Conservation (phyloP, 2,113 vertebrate genomes). For the Sitta europaea region DNA sequence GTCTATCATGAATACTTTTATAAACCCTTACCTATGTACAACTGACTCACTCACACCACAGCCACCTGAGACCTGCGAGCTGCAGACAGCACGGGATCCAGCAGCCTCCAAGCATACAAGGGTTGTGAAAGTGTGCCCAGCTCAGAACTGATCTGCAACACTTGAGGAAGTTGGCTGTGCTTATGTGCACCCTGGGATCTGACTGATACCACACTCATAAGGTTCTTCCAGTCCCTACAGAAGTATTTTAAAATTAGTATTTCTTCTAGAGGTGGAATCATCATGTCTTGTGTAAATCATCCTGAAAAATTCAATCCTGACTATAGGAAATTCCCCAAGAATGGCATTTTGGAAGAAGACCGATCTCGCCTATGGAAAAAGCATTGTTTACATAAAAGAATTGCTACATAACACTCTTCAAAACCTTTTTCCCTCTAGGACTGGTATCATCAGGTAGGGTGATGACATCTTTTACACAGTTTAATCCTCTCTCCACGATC, state of each 20-base stretch:
- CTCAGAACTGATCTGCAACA: neutral
- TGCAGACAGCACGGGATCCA: neutral
- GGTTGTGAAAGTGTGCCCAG: neutral
- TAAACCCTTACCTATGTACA: slow-evolving; percentile 7
- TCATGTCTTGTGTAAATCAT: neutral
- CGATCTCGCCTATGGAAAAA: neutral
- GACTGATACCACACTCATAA: neutral
- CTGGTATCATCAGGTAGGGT: neutral
- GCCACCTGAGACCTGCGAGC: neutral
- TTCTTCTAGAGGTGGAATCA: neutral
- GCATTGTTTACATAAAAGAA: neutral
- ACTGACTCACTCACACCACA: neutral
- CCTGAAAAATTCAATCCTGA: neutral
- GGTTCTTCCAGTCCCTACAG: neutral
- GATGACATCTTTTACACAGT: neutral
- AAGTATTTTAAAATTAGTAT: neutral
- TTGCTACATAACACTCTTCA: neutral
- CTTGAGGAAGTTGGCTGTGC: neutral
- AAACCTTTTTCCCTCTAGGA: neutral
- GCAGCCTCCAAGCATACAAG: neutral
- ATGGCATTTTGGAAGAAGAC: neutral
- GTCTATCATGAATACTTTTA: neutral
- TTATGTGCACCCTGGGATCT: neutral
- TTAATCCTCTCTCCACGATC: neutral
- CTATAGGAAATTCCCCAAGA: neutral